A percentile compares a stretch with the other conserved stretches of the same genome.
Conservation (phyloP, 2,797 vertebrate species). For the Nasua narica region DNA sequence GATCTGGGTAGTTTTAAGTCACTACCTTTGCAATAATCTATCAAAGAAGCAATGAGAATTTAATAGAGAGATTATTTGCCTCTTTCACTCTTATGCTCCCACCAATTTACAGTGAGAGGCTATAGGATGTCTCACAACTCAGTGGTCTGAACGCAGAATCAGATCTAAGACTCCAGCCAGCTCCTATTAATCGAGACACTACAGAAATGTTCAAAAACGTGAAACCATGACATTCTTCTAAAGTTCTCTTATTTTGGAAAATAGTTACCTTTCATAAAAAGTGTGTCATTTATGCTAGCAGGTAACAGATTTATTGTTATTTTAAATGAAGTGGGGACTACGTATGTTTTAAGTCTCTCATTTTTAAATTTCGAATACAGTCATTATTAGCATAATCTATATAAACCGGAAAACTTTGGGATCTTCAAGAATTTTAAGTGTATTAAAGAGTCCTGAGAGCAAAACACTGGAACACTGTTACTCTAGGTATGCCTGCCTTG, state of each 20-base stretch:
- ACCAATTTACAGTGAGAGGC: background rate
- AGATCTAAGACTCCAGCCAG: background rate
- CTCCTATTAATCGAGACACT: background rate
- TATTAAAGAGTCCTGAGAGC: background rate
- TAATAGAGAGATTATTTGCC: background rate
- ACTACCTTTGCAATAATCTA: no score
- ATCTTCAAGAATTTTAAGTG: background rate
- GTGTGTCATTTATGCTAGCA: background rate
- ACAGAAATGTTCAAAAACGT: background rate
- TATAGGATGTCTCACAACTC: rapidly evolving
- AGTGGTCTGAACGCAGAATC: background rate
- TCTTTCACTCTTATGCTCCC: background rate
- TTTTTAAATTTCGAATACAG: background rate
- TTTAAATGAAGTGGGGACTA: background rate
- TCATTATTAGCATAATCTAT: background rate
- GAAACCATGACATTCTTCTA: background rate
- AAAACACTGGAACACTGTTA: background rate
- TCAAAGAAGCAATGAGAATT: background rate
- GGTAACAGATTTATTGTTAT: background rate
- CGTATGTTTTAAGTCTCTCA: background rate
- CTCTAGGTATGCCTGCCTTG: background rate
- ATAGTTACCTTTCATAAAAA: background rate
- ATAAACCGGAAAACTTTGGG: background rate
- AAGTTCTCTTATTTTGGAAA: background rate
- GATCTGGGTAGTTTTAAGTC: background rate